Evolutionary conservation across 1,140 invertebrate genomes (phyloP).

Genomic region (Phocides pigmalion): DNA sequence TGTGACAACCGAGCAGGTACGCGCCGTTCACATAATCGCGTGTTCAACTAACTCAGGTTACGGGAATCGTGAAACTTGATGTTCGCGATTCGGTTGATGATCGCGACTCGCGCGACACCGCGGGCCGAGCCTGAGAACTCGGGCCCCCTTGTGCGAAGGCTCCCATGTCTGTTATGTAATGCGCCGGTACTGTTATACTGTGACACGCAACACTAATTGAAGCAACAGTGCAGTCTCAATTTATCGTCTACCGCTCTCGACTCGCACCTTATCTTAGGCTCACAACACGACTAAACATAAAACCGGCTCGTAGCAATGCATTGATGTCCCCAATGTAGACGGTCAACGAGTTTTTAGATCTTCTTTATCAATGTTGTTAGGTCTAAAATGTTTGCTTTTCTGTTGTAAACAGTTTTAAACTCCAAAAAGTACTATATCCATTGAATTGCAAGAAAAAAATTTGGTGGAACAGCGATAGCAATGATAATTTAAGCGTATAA

Average conservation of each 20-base stretch:
- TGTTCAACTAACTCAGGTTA: constrained; percentile 61
- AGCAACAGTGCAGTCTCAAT: constrained; percentile 31
- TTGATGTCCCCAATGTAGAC: constrained; percentile 46
- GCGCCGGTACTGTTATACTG: constrained; percentile 62
- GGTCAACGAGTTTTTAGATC: constrained; percentile 51
- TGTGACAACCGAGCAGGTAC: constrained; percentile 41
- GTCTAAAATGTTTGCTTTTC: constrained; percentile 1
- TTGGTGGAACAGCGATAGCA: background rate
- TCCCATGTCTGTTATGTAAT: constrained; percentile 71
- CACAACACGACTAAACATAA: constrained; percentile 46
- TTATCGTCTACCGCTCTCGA: constrained; percentile 29
- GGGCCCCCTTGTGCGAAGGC: constrained; percentile 53
- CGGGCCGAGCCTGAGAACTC: constrained; percentile 57
- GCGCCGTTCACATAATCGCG: constrained; percentile 59
- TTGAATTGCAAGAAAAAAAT: constrained; percentile 4
- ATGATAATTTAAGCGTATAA: constrained; percentile 23
- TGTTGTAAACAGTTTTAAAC: background rate
- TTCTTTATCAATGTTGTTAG: constrained; percentile 32
- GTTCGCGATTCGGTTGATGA: constrained; percentile 59
- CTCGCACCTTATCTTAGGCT: constrained; percentile 48
- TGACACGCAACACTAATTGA: constrained; percentile 68
- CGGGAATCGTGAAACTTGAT: constrained; percentile 68
- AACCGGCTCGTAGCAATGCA: constrained; percentile 60
- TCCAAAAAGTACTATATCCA: background rate
- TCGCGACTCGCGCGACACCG: constrained; percentile 38